A percentile compares a stretch with the other conserved stretches of the same genome.
Conservation (phyloP, 2,113 vertebrate genomes). For the Zeus faber region DNA sequence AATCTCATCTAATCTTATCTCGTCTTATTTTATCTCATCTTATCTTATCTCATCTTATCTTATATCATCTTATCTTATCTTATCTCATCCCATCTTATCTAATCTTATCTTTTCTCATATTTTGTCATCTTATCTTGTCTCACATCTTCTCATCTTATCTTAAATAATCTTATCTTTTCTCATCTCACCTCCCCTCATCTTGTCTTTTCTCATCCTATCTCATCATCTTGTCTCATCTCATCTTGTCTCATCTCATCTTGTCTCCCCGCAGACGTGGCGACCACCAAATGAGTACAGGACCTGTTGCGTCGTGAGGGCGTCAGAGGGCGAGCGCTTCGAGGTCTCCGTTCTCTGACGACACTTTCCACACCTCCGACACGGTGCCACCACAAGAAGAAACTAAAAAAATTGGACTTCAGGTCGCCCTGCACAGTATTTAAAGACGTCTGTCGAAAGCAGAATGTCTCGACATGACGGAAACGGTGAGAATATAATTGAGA, state of each 20-base stretch:
- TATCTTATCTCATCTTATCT: no score
- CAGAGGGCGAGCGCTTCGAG: constrained; percentile 66
- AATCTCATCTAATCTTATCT: no score
- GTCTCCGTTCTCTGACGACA: constrained; percentile 66
- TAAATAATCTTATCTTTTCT: no score
- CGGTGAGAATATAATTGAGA: constrained; percentile 17
- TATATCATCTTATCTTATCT: no score
- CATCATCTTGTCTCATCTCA: constrained; percentile 2
- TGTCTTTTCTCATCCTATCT: no score
- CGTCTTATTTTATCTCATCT: no score
- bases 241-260: neutral
- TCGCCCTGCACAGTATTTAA: constrained; percentile 5
- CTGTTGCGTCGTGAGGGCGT: constrained; percentile 55
- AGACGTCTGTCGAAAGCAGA: neutral
- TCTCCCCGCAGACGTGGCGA: constrained; percentile 53
- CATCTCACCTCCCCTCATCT: no score
- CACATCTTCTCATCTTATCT: no score
- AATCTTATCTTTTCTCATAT: no score
- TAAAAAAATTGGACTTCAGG: constrained; percentile 16
- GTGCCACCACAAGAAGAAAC: neutral
- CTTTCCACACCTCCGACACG: constrained; percentile 3
- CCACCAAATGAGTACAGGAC: constrained; percentile 56
- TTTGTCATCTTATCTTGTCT: no score
- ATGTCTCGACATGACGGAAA: constrained; percentile 26
- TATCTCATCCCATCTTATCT: no score